Evolutionary conservation across 1,140 invertebrate species (phyloP).

Genomic region (Hycleus phaleratus): DNA sequence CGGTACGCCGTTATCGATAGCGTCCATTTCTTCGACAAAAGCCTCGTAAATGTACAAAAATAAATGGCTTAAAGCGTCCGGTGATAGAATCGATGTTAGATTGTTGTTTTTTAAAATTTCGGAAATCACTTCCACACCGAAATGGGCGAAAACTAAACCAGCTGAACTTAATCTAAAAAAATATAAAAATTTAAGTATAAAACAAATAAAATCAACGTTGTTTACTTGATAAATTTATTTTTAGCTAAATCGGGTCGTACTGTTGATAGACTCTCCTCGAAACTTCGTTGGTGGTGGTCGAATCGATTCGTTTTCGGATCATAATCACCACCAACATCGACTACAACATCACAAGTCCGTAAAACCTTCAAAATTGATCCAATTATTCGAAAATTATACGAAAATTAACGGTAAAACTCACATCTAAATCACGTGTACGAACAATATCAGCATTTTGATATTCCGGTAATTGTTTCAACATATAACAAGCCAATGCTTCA

Average conservation of each 20-base stretch:
- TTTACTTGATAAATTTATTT: conserved; percentile 37
- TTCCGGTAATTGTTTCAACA: conserved; percentile 75
- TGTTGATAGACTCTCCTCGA: conserved; percentile 50
- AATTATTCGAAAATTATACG: neutral
- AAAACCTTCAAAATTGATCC: conserved; percentile 46
- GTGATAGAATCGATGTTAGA: conserved; percentile 32
- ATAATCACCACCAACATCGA: conserved; percentile 92
- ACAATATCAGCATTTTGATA: conserved; percentile 79
- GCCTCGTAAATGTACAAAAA: conserved; percentile 86
- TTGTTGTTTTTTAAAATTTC: conserved; percentile 43
- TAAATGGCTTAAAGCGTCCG: conserved; percentile 46
- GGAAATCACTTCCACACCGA: conserved; percentile 74
- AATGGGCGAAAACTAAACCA: conserved; percentile 88
- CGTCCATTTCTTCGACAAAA: conserved; percentile 93
- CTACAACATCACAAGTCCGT: conserved; percentile 83
- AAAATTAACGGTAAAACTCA: conserved; percentile 8
- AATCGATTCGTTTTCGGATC: conserved; percentile 69
- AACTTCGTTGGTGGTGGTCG: conserved; percentile 91
- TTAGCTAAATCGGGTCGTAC: conserved; percentile 44
- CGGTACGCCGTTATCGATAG: conserved; percentile 89
- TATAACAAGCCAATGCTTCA: conserved; percentile 86
- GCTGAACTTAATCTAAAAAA: conserved; percentile 84
- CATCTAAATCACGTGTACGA: conserved; percentile 51
- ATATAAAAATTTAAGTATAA: neutral
- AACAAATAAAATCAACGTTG: neutral